Conservation (phyloP, 2,113 vertebrate genomes). For the Baryphthengus martii region DNA sequence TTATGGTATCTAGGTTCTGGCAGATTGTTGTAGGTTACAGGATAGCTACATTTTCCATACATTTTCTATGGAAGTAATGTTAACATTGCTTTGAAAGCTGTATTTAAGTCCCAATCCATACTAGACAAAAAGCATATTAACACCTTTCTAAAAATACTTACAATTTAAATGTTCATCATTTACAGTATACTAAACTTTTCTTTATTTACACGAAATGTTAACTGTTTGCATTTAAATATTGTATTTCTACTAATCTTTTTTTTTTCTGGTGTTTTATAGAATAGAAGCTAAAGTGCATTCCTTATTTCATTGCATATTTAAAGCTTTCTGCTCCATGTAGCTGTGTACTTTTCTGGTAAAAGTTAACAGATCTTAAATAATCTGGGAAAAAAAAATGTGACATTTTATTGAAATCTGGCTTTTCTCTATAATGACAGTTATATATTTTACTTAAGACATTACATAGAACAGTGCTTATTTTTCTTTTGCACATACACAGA, state of each 20-base stretch:
- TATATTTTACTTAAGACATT: background rate
- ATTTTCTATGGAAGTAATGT: background rate
- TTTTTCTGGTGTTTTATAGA: background rate
- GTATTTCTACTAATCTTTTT: background rate
- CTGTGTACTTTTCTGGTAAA: background rate
- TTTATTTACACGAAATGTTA: background rate
- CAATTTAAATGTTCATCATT: background rate
- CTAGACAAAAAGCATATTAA: background rate
- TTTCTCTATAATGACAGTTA: background rate
- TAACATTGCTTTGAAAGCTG: background rate
- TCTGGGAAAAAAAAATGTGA: background rate
- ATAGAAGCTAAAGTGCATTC: background rate
- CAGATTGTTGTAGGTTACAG: background rate
- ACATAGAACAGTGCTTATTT: background rate
- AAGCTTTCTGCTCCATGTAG: background rate
- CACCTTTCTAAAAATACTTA: background rate
- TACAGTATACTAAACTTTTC: background rate
- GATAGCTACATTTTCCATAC: background rate
- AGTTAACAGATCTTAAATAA: background rate
- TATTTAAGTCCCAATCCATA: background rate
- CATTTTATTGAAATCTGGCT: background rate
- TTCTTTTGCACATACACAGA: background rate
- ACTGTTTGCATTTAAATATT: background rate
- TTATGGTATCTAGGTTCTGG: background rate
- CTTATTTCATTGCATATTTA: background rate